phyloP scores from a whole-genome alignment of 2,797 vertebrate species.

The Pantherophis vulpinus region DNA sequence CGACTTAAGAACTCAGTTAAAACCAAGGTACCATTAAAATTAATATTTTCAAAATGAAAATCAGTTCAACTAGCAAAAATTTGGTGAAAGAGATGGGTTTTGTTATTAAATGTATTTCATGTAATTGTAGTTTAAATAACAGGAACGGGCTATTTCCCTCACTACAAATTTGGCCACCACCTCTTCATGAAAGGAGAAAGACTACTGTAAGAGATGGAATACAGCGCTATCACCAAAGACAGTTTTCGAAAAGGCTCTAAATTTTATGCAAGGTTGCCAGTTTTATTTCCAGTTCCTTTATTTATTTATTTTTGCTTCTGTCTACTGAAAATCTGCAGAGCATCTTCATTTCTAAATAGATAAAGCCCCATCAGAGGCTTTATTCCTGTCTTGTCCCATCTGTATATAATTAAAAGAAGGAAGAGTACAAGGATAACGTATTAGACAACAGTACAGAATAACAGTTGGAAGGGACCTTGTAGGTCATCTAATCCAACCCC shows the following conservation, averaged over 20 bases:
- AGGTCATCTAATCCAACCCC: no score
- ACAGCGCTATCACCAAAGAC: neutral
- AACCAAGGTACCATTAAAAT: neutral
- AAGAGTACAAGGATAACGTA: neutral
- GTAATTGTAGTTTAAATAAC: neutral
- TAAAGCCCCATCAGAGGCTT: neutral
- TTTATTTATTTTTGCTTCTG: neutral
- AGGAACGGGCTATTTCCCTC: neutral
- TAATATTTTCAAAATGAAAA: neutral
- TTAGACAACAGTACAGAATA: no score
- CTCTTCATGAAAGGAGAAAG: neutral
- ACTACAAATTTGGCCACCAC: neutral
- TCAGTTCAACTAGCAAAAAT: neutral
- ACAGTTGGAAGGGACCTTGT: no score
- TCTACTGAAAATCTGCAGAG: neutral
- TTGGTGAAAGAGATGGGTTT: neutral
- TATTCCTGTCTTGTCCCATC: neutral
- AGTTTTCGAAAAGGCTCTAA: neutral
- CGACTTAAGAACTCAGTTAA: neutral
- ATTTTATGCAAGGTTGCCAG: neutral
- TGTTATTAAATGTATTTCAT: neutral
- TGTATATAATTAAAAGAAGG: neutral
- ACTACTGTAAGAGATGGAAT: no score
- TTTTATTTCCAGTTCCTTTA: neutral
- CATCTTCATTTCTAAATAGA: neutral